Percentiles rank a stretch among this genome's conserved stretches.
Evolutionary conservation across 2,113 vertebrate genomes (phyloP).

Genomic region (Tachycineta bicolor): DNA sequence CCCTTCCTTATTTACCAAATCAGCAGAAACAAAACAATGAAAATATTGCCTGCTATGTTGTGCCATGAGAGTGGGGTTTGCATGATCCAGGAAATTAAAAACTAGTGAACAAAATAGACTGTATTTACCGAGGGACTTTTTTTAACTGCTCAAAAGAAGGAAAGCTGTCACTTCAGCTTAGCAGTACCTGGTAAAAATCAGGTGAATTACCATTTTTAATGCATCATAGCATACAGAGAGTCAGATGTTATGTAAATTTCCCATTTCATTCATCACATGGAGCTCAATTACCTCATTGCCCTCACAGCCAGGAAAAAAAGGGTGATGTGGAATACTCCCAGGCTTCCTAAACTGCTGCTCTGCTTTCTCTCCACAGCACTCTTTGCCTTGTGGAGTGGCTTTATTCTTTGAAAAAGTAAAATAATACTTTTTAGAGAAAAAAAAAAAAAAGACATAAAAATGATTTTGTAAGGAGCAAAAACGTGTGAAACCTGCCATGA

Average conservation of each 20-base stretch:
- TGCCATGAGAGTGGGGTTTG: not conserved
- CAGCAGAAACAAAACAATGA: not conserved
- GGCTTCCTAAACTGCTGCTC: not conserved
- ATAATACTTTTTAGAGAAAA: not conserved
- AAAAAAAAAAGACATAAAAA: not conserved
- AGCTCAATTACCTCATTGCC: conserved; percentile 16
- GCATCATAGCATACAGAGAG: not conserved
- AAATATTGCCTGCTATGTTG: not conserved
- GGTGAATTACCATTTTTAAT: conserved; percentile 7
- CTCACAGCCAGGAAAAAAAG: not conserved
- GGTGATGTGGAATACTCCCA: not conserved
- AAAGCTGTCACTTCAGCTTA: not conserved
- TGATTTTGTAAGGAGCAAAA: not conserved
- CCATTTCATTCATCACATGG: conserved; percentile 42
- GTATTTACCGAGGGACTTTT: not conserved
- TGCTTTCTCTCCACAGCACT: not conserved
- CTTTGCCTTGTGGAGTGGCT: not conserved
- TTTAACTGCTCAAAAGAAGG: not conserved
- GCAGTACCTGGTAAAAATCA: not conserved
- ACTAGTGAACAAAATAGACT: not conserved
- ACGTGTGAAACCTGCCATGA: not conserved
- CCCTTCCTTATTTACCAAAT: not conserved
- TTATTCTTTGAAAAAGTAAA: not conserved
- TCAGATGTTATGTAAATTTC: not conserved
- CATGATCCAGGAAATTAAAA: not conserved